phyloP scores from a whole-genome alignment of 2,113 vertebrate species.

The Dromas ardeola region DNA sequence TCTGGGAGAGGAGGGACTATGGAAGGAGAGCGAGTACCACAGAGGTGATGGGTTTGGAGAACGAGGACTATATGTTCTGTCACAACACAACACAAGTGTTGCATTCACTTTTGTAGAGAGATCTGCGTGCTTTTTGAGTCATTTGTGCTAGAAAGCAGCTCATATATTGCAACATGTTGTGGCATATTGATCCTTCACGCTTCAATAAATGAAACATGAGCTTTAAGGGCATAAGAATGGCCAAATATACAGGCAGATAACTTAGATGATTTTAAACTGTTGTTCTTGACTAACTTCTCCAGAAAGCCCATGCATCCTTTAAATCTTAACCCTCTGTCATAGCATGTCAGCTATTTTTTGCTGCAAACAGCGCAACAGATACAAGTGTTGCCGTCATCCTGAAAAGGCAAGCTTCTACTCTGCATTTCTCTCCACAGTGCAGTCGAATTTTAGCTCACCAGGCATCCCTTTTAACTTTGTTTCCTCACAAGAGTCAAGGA shows the following conservation, averaged over 20 bases:
- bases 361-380: background rate
- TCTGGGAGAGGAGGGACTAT: background rate
- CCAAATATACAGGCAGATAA: background rate
- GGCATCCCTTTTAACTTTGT: background rate
- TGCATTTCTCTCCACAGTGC: background rate
- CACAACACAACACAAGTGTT: background rate
- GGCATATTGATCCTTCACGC: background rate
- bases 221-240: background rate
- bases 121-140: rapidly evolving
- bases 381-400: background rate
- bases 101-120: rapidly evolving
- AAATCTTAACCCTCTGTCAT: background rate
- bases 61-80: background rate
- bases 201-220: background rate
- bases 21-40: background rate
- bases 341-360: background rate
- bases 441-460: background rate
- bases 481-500: background rate
- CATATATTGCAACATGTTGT: background rate
- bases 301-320: background rate
- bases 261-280: background rate
- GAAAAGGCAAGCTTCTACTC: background rate
- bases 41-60: background rate
- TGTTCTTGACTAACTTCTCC: background rate
- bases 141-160: background rate